Evolutionary conservation across 1,140 invertebrate genomes (phyloP).

Genomic region (Drosophila subpulchrella): DNA sequence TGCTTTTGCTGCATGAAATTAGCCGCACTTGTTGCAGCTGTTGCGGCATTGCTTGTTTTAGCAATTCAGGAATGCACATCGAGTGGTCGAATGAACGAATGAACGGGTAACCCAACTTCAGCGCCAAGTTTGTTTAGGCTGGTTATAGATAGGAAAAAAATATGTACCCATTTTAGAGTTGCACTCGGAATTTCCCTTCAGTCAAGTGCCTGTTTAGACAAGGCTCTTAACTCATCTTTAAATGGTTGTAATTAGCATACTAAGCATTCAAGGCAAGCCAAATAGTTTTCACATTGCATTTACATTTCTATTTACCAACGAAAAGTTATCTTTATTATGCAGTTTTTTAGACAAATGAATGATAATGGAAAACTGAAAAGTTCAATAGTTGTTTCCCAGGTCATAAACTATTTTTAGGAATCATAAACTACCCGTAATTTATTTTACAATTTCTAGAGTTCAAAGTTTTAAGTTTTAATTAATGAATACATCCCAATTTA

Average conservation of each 20-base stretch:
- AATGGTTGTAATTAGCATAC: slow-evolving; percentile 19
- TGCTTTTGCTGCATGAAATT: slow-evolving; percentile 47
- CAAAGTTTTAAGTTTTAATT: background rate
- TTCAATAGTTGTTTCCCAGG: background rate
- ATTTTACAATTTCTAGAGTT: background rate
- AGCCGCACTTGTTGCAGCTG: slow-evolving; percentile 52
- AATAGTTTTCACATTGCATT: background rate
- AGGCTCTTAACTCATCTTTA: slow-evolving; percentile 21
- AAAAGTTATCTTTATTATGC: background rate
- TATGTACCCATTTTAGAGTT: slow-evolving; percentile 1
- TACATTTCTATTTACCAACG: background rate
- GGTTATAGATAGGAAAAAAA: background rate
- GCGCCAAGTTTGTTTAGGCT: slow-evolving; percentile 26
- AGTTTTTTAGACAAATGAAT: background rate
- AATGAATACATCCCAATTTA: background rate
- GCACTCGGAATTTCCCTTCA: slow-evolving; percentile 11
- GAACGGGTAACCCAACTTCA: slow-evolving; percentile 2
- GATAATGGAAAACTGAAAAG: background rate
- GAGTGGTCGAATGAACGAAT: background rate
- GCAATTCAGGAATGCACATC: slow-evolving; percentile 16
- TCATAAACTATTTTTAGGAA: background rate
- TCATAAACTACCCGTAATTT: background rate
- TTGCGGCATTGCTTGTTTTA: slow-evolving; percentile 22
- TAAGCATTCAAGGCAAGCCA: background rate
- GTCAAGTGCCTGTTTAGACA: slow-evolving; percentile 6